A percentile compares a stretch with the other conserved stretches of the same genome.
Evolutionary conservation across 1,140 invertebrate species (phyloP).

Genomic region (Caerostris darwini): DNA sequence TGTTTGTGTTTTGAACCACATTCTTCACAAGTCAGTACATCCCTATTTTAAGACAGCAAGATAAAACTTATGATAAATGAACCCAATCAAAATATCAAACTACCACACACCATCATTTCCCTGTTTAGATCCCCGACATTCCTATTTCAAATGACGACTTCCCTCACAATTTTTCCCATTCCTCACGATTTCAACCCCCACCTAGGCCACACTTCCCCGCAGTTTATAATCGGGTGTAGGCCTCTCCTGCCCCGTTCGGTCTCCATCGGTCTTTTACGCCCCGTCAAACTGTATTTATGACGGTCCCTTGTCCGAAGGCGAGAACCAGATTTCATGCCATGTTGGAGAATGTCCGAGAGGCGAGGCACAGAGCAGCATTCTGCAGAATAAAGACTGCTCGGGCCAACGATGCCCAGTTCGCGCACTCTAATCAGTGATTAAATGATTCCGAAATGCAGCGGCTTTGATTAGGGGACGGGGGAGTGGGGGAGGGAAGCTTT

Average conservation of each 20-base stretch:
- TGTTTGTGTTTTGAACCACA: too few species aligned
- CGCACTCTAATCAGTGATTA: conserved; percentile 29
- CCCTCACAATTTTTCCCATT: too few species aligned
- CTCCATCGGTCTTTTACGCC: conserved; percentile 28
- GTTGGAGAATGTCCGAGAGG: conserved; percentile 27
- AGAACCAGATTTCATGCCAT: conserved; percentile 32
- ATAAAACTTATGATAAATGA: too few species aligned
- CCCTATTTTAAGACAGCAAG: too few species aligned
- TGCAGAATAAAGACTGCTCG: background rate
- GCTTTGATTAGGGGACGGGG: background rate
- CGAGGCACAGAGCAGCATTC: background rate
- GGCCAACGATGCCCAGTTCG: conserved; percentile 6
- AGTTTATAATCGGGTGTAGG: background rate
- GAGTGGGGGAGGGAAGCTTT: background rate
- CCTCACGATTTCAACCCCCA: background rate
- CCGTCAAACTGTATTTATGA: conserved; percentile 33
- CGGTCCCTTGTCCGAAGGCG: background rate
- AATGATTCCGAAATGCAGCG: conserved; percentile 31
- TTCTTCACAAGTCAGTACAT: too few species aligned
- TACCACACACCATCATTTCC: too few species aligned
- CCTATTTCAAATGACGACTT: too few species aligned
- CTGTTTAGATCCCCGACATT: too few species aligned
- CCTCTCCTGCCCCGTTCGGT: background rate
- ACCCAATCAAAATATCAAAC: too few species aligned
- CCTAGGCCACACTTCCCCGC: background rate